Evolutionary conservation across 2,797 vertebrate genomes (phyloP).

Genomic region (Semaprochilodus insignis): DNA sequence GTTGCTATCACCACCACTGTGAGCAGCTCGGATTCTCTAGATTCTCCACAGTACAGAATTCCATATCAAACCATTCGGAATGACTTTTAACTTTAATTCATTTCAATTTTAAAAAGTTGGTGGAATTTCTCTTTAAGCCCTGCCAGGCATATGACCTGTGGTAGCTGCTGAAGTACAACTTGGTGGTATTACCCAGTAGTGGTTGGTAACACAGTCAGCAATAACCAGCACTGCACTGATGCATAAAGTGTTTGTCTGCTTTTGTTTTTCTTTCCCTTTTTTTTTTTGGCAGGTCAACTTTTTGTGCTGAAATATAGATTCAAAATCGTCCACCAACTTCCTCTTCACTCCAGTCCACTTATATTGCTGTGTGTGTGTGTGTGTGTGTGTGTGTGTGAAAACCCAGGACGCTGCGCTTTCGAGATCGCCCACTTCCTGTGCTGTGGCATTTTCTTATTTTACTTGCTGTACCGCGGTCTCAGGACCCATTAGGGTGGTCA

Average conservation of each 20-base stretch:
- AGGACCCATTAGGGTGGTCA: not conserved
- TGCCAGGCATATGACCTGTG: too few relatives aligned
- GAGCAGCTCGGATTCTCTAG: too few relatives aligned
- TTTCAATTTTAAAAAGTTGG: too few relatives aligned
- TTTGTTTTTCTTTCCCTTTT: constrained; percentile 10
- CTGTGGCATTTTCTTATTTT: constrained; percentile 79
- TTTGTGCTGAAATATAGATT: constrained; percentile 43
- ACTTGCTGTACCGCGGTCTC: not conserved
- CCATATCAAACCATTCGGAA: too few relatives aligned
- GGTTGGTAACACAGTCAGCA: constrained; percentile 11
- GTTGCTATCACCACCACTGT: too few relatives aligned
- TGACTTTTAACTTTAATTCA: too few relatives aligned
- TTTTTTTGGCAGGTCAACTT: constrained; percentile 41
- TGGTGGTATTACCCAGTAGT: too few relatives aligned
- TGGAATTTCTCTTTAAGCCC: too few relatives aligned
- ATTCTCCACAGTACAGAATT: too few relatives aligned
- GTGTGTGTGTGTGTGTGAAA: constrained; percentile 62
- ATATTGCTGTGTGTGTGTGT: constrained; percentile 65
- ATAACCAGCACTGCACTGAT: not conserved
- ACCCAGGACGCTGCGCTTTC: constrained; percentile 77
- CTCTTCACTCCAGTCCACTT: constrained; percentile 62
- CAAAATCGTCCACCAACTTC: constrained; percentile 47
- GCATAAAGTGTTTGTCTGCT: constrained; percentile 17
- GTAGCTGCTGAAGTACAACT: too few relatives aligned
- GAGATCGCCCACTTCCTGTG: constrained; percentile 79